Base-by-base conservation (phyloP, 2,888 invertebrate genomes). In the Penaeus monodon region DNA sequence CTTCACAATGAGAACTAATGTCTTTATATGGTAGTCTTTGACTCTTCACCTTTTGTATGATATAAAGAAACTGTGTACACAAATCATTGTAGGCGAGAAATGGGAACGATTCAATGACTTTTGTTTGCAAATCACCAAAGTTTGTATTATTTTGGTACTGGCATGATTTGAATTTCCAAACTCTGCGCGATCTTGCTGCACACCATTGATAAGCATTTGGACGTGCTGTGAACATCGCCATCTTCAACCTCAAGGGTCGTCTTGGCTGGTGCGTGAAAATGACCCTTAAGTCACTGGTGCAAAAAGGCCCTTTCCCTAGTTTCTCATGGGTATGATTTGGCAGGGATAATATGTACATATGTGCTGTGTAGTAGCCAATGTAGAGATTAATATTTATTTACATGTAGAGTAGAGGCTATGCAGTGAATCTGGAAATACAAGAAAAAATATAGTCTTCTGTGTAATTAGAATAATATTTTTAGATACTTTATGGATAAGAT, bases 391-490 rank as follows among this genome's bases (percentile, higher is more conserved):
- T 85, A 85, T 85, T 85, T 80, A 80, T 85, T 85, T 85, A 80
- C 80, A 73, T 70, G 70, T 79, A 80, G 80, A 44, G 79, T 85
- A 85, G 85, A 85, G 85, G 79, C 85, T 80, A 73, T 82, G 79
- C 85, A 85, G 79, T 79, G 70, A 80, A 70, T 80, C 85, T 70
- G 85, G 74, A 85, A 80, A 80, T 85, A 85, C 70, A 85, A 80
- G 85, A 85, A 83, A 83, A 77, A 85, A 85, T 85, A 85, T 85
- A 80, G 85, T 85, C 79, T 85, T 85, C 85, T 73, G 78, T 85
- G 85, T 85, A 85, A 85, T 85, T 85, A 85, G 85, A 85, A 85
- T 80, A 79, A 80, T 85, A 85, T 85, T 85, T 85, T 85, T 85
- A 85, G 85, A 85, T 85, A 85, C 85, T 70, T 85, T 85, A 85